Conservation (phyloP, 2,113 vertebrate genomes). For the Elephantulus edwardii region DNA sequence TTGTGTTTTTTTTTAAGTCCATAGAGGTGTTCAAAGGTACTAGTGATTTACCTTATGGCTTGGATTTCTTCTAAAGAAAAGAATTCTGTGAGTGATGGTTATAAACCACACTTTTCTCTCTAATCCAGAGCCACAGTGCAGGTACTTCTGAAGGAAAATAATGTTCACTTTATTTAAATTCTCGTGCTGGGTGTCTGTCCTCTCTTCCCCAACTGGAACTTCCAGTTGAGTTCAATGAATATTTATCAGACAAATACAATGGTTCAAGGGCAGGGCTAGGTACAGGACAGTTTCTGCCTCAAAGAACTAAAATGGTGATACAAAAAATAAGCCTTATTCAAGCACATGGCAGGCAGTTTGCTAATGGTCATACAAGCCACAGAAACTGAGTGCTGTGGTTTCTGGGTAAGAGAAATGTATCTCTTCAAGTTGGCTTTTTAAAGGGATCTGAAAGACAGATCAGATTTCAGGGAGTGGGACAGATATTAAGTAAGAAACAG, state of each 20-base stretch:
- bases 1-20: constrained; percentile 32
- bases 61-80: background rate
- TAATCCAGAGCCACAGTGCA: background rate
- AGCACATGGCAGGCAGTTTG: background rate
- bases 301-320: background rate
- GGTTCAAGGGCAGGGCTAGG: background rate
- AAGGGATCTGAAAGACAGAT: background rate
- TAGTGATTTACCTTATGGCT: background rate
- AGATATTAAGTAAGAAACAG: constrained; percentile 11
- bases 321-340: background rate
- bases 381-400: background rate
- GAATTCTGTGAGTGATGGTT: background rate
- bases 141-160: background rate
- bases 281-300: background rate
- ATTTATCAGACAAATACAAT: background rate
- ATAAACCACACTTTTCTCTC: background rate
- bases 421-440: background rate
- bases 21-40: background rate
- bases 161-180: background rate
- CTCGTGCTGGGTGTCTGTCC: background rate
- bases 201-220: background rate
- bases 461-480: background rate
- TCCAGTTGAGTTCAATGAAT: background rate
- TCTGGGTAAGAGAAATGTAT: background rate
- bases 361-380: background rate